Conservation (phyloP, 2,888 invertebrate species). For the Suillia variegata region DNA sequence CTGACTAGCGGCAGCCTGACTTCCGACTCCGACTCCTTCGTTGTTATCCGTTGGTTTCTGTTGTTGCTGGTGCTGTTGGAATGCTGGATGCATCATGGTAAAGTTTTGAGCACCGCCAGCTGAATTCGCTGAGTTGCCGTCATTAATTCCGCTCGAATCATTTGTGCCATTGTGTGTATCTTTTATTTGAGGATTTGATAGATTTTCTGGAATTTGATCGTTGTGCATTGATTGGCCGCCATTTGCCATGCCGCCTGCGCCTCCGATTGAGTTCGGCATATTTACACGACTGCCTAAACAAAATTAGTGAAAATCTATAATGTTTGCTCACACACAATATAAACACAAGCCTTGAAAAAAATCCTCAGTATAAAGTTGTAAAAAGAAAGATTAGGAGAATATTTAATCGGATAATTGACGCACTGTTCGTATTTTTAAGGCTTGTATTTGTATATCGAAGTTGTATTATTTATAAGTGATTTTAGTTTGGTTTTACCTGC, state of each 20-base stretch:
- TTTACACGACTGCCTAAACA: constrained; percentile 19
- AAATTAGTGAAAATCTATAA: not conserved
- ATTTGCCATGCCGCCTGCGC: constrained; percentile 28
- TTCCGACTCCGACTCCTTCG: too few relatives aligned
- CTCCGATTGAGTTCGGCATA: constrained; percentile 11
- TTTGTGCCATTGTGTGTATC: constrained; percentile 23
- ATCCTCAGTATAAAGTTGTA: too few relatives aligned
- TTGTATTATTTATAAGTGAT: not conserved
- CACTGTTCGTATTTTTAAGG: too few relatives aligned
- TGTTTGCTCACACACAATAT: too few relatives aligned
- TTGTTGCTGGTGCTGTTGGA: constrained; percentile 50
- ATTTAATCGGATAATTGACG: not conserved
- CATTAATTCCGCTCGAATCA: constrained; percentile 19
- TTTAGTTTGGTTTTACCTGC: constrained; percentile 50
- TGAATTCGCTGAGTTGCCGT: constrained; percentile 26
- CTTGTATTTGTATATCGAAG: too few relatives aligned
- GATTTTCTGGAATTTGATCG: constrained; percentile 53
- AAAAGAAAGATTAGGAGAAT: not conserved
- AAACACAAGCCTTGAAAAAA: too few relatives aligned
- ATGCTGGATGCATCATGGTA: constrained; percentile 61
- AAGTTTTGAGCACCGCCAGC: constrained; percentile 45
- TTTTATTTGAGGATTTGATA: constrained; percentile 41
- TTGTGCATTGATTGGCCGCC: constrained; percentile 25
- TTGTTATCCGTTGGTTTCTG: constrained; percentile 21
- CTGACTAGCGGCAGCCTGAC: not conserved